Evolutionary conservation across 1,140 invertebrate genomes (phyloP).

Genomic region (Drosophila sechellia): DNA sequence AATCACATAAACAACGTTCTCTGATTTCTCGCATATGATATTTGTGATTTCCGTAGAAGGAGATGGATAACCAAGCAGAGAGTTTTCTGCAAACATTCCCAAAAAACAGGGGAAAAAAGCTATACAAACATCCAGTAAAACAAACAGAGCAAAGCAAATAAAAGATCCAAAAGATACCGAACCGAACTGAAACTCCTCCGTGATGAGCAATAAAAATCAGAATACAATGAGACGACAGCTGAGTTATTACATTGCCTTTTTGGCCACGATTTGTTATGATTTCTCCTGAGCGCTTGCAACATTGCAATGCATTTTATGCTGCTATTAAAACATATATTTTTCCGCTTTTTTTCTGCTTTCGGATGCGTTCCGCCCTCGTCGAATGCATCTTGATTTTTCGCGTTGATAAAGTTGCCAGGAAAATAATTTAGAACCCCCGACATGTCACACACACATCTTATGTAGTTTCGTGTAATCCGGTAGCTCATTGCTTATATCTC

Average conservation of each 20-base stretch:
- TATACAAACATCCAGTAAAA: not conserved
- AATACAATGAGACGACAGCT: slow-evolving; percentile 59
- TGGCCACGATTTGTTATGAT: slow-evolving; percentile 70
- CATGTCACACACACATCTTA: slow-evolving; percentile 31
- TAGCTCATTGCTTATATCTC: slow-evolving; percentile 56
- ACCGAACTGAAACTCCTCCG: slow-evolving; percentile 4
- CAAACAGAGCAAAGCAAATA: slow-evolving; percentile 27
- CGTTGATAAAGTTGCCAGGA: slow-evolving; percentile 29
- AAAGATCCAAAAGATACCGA: not conserved
- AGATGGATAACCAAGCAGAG: slow-evolving; percentile 29
- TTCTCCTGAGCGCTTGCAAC: slow-evolving; percentile 52
- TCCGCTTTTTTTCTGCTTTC: not conserved
- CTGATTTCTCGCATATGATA: slow-evolving; percentile 79
- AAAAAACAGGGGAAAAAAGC: slow-evolving; percentile 1
- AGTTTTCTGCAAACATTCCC: slow-evolving; percentile 17
- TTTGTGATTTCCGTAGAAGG: slow-evolving; percentile 62
- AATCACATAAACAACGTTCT: slow-evolving; percentile 77
- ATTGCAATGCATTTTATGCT: slow-evolving; percentile 76
- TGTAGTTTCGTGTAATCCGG: slow-evolving; percentile 35
- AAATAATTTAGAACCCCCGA: slow-evolving; percentile 41
- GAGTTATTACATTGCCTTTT: slow-evolving; percentile 71
- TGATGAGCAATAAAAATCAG: slow-evolving; percentile 78
- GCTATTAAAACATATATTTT: slow-evolving; percentile 51
- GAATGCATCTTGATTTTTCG: slow-evolving; percentile 39
- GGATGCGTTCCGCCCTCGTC: not conserved